Conservation (phyloP, 1,140 invertebrate genomes). For the Batillaria attramentaria region DNA sequence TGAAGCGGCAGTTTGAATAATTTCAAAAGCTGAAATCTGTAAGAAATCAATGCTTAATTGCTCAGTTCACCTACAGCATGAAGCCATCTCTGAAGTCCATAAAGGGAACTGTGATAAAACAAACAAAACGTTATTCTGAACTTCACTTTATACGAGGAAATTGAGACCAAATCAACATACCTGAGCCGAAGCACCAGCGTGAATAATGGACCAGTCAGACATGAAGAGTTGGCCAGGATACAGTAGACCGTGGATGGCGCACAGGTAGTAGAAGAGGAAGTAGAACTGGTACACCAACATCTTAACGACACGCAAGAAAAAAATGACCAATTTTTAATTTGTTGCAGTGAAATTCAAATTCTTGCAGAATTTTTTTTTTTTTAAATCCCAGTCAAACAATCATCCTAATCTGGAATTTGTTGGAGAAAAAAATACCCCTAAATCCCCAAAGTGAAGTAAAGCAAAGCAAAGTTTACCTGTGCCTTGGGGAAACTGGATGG, state of each 20-base stretch:
- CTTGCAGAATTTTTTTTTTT: neutral
- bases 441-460: neutral
- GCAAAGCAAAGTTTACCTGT: conserved; percentile 48
- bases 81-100: neutral
- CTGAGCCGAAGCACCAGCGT: conserved; percentile 63
- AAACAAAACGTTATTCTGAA: neutral
- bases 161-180: conserved; percentile 34
- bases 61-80: neutral
- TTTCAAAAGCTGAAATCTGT: neutral
- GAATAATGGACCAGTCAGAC: conserved; percentile 57
- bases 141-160: neutral
- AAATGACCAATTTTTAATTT: neutral
- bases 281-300: conserved; percentile 20
- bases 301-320: neutral
- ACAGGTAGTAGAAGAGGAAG: conserved; percentile 42
- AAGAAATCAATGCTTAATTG: neutral
- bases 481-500: conserved; percentile 50
- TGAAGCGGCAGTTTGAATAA: neutral
- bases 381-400: neutral
- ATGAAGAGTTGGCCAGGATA: conserved; percentile 53
- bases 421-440: neutral
- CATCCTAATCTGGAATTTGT: neutral
- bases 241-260: conserved; percentile 48
- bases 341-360: neutral
- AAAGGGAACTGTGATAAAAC: neutral